These are phyloP conservation scores for Cavia porcellus DNA, from an alignment of 2,113 vertebrate genomes.

Conservation along the genomic window DNA sequence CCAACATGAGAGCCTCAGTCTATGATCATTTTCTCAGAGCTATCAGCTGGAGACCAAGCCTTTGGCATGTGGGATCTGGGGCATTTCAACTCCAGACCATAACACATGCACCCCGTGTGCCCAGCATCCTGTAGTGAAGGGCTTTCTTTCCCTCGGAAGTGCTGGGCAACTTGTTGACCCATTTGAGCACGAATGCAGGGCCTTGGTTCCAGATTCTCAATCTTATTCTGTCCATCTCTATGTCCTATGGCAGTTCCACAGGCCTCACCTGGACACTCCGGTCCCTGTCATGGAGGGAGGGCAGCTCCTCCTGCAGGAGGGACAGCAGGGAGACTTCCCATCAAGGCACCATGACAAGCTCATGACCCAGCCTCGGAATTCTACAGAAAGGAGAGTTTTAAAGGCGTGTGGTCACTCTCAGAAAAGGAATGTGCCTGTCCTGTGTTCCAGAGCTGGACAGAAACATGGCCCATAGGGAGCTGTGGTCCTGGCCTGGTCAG, in stretches of 20 bases:
- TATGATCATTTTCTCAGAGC: neutral
- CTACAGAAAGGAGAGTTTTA: neutral
- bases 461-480: neutral
- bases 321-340: neutral
- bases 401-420: neutral
- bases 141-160: neutral
- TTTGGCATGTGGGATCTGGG: neutral
- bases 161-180: neutral
- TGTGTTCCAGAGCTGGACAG: neutral
- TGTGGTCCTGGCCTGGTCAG: neutral
- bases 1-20: neutral
- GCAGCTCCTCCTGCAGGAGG: neutral
- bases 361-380: neutral
- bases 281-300: neutral
- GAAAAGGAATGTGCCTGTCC: neutral
- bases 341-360: neutral
- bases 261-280: neutral
- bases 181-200: neutral
- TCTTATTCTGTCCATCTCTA: neutral
- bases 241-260: neutral
- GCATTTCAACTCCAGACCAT: neutral
- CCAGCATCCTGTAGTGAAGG: neutral
- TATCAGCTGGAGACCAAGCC: neutral
- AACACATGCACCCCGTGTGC: neutral
- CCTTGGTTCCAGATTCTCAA: neutral